phyloP scores from a whole-genome alignment of 2,797 vertebrate species.

The Orestias chungarensis region DNA sequence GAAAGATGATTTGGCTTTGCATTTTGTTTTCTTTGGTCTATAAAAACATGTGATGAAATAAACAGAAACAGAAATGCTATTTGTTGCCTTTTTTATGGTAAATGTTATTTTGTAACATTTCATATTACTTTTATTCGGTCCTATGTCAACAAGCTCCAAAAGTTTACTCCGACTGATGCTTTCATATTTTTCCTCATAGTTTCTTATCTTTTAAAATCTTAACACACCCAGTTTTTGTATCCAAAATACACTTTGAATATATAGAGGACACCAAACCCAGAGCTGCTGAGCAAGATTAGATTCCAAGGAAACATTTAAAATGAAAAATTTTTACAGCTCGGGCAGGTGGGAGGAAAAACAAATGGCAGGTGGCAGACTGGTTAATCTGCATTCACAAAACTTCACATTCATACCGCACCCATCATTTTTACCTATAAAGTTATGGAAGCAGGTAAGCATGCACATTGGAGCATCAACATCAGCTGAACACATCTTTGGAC shows the following conservation, averaged over 20 bases:
- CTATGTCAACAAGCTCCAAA: not conserved
- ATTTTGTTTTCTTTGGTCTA: not conserved
- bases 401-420: constrained; percentile 57
- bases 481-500: constrained; percentile 1
- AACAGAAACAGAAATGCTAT: not conserved
- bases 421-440: constrained; percentile 57
- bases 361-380: constrained; percentile 55
- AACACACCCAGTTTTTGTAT: not conserved
- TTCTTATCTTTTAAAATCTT: not conserved
- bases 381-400: constrained; percentile 63
- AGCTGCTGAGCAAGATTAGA: not conserved
- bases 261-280: not conserved
- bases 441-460: constrained; percentile 29
- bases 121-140: not conserved
- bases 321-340: constrained; percentile 10
- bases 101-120: not conserved
- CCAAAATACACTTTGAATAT: not conserved
- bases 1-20: not conserved
- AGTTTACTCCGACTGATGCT: not conserved
- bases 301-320: constrained; percentile 28
- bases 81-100: not conserved
- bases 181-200: not conserved
- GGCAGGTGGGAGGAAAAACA: constrained; percentile 53
- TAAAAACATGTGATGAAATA: not conserved
- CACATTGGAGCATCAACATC: constrained; percentile 23